phyloP scores from a whole-genome alignment of 2,797 vertebrate species.

The Molossus molossus region DNA sequence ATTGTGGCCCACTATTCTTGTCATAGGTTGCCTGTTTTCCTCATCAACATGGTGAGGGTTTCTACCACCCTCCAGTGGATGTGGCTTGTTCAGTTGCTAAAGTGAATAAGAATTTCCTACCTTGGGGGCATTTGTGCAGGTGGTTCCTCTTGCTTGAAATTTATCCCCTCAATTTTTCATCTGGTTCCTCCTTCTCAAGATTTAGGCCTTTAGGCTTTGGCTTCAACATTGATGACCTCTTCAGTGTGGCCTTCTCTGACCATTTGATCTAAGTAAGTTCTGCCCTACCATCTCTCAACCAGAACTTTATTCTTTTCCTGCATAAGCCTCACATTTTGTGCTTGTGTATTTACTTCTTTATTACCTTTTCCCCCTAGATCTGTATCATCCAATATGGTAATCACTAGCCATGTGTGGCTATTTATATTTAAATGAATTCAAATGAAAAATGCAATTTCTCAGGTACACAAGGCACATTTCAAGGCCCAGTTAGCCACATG shows the following conservation, averaged over 20 bases:
- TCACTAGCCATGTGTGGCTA: neutral
- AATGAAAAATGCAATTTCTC: neutral
- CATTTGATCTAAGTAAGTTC: neutral
- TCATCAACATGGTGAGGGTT: neutral
- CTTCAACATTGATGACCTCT: neutral
- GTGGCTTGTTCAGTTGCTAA: conserved; percentile 19
- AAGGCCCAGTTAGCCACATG: neutral
- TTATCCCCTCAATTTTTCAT: neutral
- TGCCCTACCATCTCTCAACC: neutral
- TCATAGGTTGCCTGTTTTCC: neutral
- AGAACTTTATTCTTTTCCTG: neutral
- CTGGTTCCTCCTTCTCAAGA: neutral
- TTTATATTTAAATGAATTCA: conserved; percentile 48
- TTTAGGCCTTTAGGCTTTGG: neutral
- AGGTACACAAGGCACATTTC: neutral
- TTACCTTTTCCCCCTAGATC: neutral
- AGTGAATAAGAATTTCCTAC: neutral
- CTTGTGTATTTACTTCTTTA: neutral
- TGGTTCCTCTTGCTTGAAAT: neutral
- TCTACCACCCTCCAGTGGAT: neutral
- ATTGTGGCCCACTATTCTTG: neutral
- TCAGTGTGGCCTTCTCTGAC: neutral
- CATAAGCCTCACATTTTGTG: neutral
- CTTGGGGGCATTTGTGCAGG: neutral
- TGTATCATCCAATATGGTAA: neutral